Base-by-base conservation (phyloP, 2,888 invertebrate genomes). In the Oligia fasciuncula region DNA sequence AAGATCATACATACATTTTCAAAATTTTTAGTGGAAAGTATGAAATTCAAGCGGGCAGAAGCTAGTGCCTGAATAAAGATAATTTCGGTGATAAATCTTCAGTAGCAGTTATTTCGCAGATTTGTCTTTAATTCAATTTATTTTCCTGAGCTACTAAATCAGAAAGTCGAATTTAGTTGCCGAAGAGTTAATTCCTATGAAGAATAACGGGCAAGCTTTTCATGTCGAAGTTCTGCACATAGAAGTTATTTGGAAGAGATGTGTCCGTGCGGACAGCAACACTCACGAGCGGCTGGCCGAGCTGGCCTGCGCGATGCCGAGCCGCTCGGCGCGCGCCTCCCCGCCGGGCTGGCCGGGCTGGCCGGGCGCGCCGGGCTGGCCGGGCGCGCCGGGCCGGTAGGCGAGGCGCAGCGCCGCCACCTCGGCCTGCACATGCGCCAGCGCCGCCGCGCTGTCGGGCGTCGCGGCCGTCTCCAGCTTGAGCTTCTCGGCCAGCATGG, bases 271-370 rank as follows among this genome's bases (percentile, higher is more conserved):
- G 35, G 19, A 1, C 17, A 29, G n/a, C 29, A 23, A 9, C 68
- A 88, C 91, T 83, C 35, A 93, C 93, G 88, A 80, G 51, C 90
- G 75, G 75, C 51, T 72, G 73, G 90, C 89, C 75, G 83, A 85
- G 88, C 84, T 88, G 88, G 94, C 93, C 90, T 98, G 98, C 81
- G 98, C 99, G 98, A 99, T 99, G 90, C 99, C 99, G 70, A 99
- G 97, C 73, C 99, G 97, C 95, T 99, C 99, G 90, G 81, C 74
- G 83, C 29, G 29, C 29, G 29, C 29, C 29, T 29, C 29, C 29
- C 29, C 29, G 29, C 35, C 35, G 35, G 63, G 54, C 43, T 19
- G n/a, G 29, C 29, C 29, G 29, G 29, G 29, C 29, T 29, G 29
- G 29, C 29, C 29, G 29, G 29, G 29, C 29, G 29, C 29, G 51